Conservation (phyloP, 2,888 invertebrate genomes). For the Andrena dorsata region DNA sequence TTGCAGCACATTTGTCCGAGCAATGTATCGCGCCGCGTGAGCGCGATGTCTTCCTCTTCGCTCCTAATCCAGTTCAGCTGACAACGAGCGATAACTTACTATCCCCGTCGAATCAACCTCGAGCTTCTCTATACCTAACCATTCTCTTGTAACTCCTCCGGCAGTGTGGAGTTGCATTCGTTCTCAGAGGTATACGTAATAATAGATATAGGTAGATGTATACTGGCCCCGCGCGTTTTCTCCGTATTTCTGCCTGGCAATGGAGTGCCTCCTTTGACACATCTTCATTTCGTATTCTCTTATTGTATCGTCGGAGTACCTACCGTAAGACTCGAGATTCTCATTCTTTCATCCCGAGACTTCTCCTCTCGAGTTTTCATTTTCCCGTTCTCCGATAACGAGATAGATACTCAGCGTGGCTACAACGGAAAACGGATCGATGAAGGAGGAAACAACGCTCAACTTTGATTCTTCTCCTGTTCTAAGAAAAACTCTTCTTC, state of each 20-base stretch:
- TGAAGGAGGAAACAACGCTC: background rate
- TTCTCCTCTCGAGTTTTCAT: constrained; percentile 14
- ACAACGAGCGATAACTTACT: constrained; percentile 43
- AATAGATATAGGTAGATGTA: too few relatives aligned
- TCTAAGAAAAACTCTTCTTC: background rate
- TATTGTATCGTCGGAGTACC: constrained; percentile 30
- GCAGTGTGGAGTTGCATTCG: constrained; percentile 50
- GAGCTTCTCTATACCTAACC: constrained; percentile 27
- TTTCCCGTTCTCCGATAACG: constrained; percentile 26
- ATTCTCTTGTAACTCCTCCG: constrained; percentile 23
- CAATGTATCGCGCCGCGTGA: background rate
- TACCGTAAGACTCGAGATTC: constrained; percentile 24
- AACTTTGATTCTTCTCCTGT: background rate
- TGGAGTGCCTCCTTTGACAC: constrained; percentile 53
- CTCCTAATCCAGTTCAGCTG: constrained; percentile 14
- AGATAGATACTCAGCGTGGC: background rate
- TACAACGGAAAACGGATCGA: background rate
- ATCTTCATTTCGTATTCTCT: constrained; percentile 61
- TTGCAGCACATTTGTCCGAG: background rate
- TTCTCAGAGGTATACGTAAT: constrained; percentile 33
- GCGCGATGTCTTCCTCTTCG: background rate
- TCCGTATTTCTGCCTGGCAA: constrained; percentile 34
- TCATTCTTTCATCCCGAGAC: constrained; percentile 13
- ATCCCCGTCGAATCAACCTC: constrained; percentile 22
- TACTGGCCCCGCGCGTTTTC: constrained; percentile 44